These are phyloP conservation scores for Gobio occitaniae DNA, from an alignment of 2,797 vertebrate genomes.

Conservation along the genomic window DNA sequence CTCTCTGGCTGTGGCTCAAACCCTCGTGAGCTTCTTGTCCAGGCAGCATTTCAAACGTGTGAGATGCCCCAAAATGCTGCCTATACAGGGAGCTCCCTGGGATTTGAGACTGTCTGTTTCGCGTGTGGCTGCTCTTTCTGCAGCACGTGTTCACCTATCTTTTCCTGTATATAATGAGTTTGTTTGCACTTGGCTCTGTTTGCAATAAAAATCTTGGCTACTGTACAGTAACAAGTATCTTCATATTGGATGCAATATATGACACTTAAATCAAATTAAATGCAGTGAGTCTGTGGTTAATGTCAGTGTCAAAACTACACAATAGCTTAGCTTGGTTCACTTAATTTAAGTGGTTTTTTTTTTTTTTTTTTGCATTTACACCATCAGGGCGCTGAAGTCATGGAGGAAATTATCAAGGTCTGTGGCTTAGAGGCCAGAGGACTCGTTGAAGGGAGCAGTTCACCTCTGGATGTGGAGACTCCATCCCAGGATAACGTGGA, in stretches of 20 bases:
- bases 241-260: background rate
- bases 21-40: background rate
- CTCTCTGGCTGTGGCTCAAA: background rate
- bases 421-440: conserved; percentile 79
- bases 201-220: conserved; percentile 16
- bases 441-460: conserved; percentile 76
- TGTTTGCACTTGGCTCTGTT: background rate
- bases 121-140: conserved; percentile 30
- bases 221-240: background rate
- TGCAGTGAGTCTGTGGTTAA: background rate
- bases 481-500: conserved; percentile 73
- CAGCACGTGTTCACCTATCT: conserved; percentile 56
- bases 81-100: background rate
- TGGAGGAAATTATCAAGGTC: conserved; percentile 78
- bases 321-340: background rate
- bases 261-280: background rate
- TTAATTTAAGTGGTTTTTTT: background rate
- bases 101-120: conserved; percentile 7
- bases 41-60: background rate
- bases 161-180: conserved; percentile 36
- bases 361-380: conserved; percentile 1
- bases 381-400: conserved; percentile 74
- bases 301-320: background rate
- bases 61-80: background rate
- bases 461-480: conserved; percentile 72